Evolutionary conservation across 1,140 invertebrate species (phyloP).

Genomic region (Acyrthosiphon pisum): DNA sequence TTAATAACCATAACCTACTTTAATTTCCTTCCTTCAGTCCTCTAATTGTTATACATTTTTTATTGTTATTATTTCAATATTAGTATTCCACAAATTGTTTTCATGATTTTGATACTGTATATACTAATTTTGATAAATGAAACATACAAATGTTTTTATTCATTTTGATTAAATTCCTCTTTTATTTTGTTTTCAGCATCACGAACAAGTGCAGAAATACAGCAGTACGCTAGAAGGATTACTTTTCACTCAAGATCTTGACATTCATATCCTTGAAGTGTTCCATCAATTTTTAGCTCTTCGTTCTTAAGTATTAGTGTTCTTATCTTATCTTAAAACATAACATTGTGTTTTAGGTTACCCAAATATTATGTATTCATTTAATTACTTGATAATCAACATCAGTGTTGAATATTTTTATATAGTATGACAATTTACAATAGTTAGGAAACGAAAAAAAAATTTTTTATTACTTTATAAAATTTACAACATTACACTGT

Average conservation of each 20-base stretch:
- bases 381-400: background rate
- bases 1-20: background rate
- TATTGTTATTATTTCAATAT: no score
- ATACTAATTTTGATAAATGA: background rate
- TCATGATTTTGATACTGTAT: no score
- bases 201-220: constrained; percentile 97
- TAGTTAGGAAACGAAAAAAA: background rate
- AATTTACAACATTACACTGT: background rate
- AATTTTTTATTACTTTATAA: background rate
- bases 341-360: background rate
- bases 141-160: background rate
- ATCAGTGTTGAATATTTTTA: background rate
- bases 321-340: background rate
- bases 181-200: constrained; percentile 74
- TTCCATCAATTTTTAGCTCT: constrained; percentile 96
- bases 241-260: constrained; percentile 94
- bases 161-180: background rate
- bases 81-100: no score
- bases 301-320: constrained; percentile 61
- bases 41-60: background rate
- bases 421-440: background rate
- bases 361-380: background rate
- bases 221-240: constrained; percentile 92
- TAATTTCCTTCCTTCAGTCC: background rate
- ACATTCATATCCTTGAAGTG: constrained; percentile 93